Evolutionary conservation across 2,113 vertebrate genomes (phyloP).

Genomic region (Oreotrochilus melanogaster): DNA sequence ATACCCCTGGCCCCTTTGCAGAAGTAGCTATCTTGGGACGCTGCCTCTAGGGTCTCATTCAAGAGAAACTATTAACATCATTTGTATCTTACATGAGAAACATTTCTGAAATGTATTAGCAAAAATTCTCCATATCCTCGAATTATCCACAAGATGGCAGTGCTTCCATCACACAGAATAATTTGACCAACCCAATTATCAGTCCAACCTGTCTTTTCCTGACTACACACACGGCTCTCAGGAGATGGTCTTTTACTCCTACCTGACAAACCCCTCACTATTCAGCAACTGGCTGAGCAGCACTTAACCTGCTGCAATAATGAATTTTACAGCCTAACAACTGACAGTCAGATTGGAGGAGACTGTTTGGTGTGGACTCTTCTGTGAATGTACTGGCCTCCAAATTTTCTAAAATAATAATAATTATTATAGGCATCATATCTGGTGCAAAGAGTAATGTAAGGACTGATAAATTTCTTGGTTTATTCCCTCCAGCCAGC

Average conservation of each 20-base stretch:
- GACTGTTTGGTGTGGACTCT: background rate
- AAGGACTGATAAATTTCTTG: background rate
- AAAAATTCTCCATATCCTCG: background rate
- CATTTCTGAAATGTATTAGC: background rate
- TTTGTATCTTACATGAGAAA: background rate
- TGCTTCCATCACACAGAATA: background rate
- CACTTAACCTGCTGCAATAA: background rate
- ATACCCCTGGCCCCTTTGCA: background rate
- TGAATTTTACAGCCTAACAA: background rate
- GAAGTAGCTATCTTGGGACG: background rate
- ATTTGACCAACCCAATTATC: background rate
- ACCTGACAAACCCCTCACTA: background rate
- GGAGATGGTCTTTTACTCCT: background rate
- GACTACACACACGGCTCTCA: background rate
- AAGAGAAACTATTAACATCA: background rate
- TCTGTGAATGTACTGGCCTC: background rate
- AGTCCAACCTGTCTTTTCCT: too few relatives aligned
- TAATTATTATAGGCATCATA: background rate
- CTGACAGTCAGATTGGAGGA: background rate
- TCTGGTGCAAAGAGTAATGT: background rate
- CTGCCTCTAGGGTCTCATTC: background rate
- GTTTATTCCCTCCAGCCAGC: background rate
- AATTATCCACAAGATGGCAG: slow-evolving; percentile 64
- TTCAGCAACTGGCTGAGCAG: background rate
- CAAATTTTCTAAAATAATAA: background rate